Percentiles rank a stretch among this genome's conserved stretches.
These are phyloP conservation scores for Agriopis leucophaearia DNA, from an alignment of 2,888 invertebrate species.

Conservation along the genomic window DNA sequence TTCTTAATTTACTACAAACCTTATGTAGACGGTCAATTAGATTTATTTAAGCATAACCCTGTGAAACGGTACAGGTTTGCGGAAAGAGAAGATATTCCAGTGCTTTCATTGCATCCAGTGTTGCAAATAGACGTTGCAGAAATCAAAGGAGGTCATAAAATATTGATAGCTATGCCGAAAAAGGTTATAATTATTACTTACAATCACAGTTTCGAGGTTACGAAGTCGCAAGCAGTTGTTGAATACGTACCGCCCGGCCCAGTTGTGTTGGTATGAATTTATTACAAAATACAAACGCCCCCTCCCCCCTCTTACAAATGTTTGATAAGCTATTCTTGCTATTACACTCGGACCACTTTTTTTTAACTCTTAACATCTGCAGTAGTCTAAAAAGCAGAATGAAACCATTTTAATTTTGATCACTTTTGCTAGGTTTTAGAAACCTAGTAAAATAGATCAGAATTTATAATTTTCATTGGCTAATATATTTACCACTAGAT, in stretches of 20 bases:
- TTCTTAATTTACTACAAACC: constrained; percentile 70
- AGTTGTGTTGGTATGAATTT: neutral
- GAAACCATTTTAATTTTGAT: too few relatives aligned
- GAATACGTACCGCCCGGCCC: constrained; percentile 15
- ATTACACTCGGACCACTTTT: too few relatives aligned
- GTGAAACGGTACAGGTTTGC: constrained; percentile 71
- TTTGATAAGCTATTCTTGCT: too few relatives aligned
- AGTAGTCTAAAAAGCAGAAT: too few relatives aligned
- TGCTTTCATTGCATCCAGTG: constrained; percentile 67
- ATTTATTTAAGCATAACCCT: constrained; percentile 64
- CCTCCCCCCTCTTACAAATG: too few relatives aligned
- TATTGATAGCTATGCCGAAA: constrained; percentile 74
- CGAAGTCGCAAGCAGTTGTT: constrained; percentile 53
- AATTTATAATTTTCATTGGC: too few relatives aligned
- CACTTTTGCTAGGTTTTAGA: too few relatives aligned
- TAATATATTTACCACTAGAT: too few relatives aligned
- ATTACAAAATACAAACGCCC: too few relatives aligned
- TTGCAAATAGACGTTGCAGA: constrained; percentile 70
- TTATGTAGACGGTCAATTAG: constrained; percentile 60
- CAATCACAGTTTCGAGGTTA: constrained; percentile 56
- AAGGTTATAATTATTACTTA: constrained; percentile 71
- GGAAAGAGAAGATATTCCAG: constrained; percentile 64
- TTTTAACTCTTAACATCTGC: too few relatives aligned
- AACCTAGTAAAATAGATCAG: too few relatives aligned
- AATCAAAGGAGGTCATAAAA: constrained; percentile 64